Evolutionary conservation across 1,140 invertebrate species (phyloP), one percentile per base, ranked within the genome.

Genomic region (Pachypsylla venusta): DNA sequence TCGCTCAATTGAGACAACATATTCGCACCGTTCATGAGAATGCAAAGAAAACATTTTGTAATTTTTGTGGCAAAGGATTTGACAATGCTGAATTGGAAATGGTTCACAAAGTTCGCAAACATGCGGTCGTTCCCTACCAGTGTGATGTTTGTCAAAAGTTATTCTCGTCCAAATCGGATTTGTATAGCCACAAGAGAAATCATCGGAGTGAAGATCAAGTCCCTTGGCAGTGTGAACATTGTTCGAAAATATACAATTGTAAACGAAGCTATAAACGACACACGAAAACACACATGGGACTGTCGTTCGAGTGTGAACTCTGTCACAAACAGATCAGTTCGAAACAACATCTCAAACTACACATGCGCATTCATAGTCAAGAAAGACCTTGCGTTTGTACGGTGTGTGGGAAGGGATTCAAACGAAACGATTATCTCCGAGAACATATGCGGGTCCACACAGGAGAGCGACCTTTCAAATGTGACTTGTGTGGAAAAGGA

Each of bases 191-290:
- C 55, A 60, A 60, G 54, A 83, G 87, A 66, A 82, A 84, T 1
- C 86, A 90, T 70, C 55, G 55, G 12, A 64, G 64, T 57, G 79
- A 85, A 1, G 86, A 86, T 1, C 81, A 84, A 7, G 85, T 88
- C 62, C 85, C 85, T 0, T 88, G 84, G 68, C 80, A 81, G 62
- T 90, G 87, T 67, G 83, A 81, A 60, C 78, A 81, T 63, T 90
- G 87, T 69, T 80, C 68, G 10, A 69, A 72, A 48, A 71, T 69
- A 57, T 77, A 73, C 62, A 67, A 69, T 0, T 70, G 73, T 40
- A 75, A 73, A 53, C 69, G 71, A 0, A 70, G 71, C 0, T 57
- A 75, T 1, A 74, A 74, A 39, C 64, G 67, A 5, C 72, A 73
- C 57, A 71, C 68, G 66, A 62, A 30, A 24, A 54, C 53, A 60